A percentile compares a stretch with the other conserved stretches of the same genome.
phyloP scores from a whole-genome alignment of 92 coral and sea anemone genomes.

The Scolanthus callimorphus region DNA sequence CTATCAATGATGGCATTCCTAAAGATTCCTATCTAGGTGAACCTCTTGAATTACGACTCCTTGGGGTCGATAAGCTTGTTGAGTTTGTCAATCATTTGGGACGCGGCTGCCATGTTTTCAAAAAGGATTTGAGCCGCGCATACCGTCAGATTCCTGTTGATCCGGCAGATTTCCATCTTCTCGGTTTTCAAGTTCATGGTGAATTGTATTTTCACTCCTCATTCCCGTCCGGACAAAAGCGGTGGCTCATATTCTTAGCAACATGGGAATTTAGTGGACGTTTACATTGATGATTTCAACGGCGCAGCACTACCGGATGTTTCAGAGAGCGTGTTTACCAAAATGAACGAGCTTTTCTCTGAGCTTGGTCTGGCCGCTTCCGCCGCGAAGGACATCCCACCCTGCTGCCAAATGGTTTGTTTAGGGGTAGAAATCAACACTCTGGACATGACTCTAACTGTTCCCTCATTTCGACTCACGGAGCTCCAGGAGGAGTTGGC shows the following conservation, averaged over 20 bases:
- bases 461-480: conserved; percentile 26
- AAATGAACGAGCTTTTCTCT: conserved; percentile 25
- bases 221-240: conserved; percentile 20
- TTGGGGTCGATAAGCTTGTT: conserved; percentile 36
- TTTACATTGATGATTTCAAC: conserved; percentile 41
- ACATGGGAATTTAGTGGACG: conserved; percentile 19
- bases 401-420: conserved; percentile 34
- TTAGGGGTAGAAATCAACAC: conserved; percentile 43
- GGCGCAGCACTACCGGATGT: conserved; percentile 27
- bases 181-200: conserved; percentile 31
- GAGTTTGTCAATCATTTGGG: too few relatives aligned
- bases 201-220: conserved; percentile 22
- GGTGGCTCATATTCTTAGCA: conserved; percentile 20
- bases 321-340: conserved; percentile 16
- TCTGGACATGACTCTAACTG: conserved; percentile 33
- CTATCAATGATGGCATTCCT: conserved; percentile 40
- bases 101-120: conserved; percentile 49
- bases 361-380: conserved; percentile 41
- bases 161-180: conserved; percentile 23
- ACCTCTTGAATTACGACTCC: conserved; percentile 27
- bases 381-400: conserved; percentile 35
- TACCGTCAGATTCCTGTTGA: conserved; percentile 31
- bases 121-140: conserved; percentile 21
- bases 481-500: conserved; percentile 27
- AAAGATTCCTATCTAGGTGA: conserved; percentile 31